Percentiles rank a stretch among this genome's conserved stretches.
Conservation (phyloP, 1,140 invertebrate genomes). For the Polyergus mexicanus region DNA sequence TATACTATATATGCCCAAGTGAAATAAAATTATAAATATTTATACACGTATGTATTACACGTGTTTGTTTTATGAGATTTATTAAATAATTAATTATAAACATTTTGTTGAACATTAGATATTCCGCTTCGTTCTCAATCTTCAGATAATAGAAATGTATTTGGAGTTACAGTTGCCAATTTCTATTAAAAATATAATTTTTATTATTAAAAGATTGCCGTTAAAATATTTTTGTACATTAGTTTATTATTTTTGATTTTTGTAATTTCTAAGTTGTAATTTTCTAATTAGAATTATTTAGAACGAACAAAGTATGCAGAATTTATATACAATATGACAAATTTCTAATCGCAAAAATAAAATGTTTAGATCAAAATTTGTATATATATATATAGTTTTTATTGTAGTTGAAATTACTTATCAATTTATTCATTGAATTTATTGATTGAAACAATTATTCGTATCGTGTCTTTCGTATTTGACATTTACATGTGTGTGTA, state of each 20-base stretch:
- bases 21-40: neutral
- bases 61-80: constrained; percentile 6
- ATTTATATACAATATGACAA: neutral
- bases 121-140: neutral
- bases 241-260: neutral
- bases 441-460: too few relatives aligned
- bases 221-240: neutral
- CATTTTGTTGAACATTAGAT: neutral
- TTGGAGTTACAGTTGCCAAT: neutral
- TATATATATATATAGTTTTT: neutral
- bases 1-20: neutral
- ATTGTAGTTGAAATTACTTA: neutral
- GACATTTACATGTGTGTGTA: too few relatives aligned
- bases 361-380: neutral
- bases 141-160: neutral
- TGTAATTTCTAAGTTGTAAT: too few relatives aligned
- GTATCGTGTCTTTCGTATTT: too few relatives aligned
- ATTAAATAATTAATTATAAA: neutral
- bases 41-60: neutral
- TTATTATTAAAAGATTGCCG: neutral
- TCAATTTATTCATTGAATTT: neutral
- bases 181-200: neutral
- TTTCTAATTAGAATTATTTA: neutral
- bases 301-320: neutral
- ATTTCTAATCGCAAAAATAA: neutral